These are phyloP conservation scores for Cecidostiba fungosa DNA, from an alignment of 2,888 invertebrate genomes.

Conservation along the genomic window DNA sequence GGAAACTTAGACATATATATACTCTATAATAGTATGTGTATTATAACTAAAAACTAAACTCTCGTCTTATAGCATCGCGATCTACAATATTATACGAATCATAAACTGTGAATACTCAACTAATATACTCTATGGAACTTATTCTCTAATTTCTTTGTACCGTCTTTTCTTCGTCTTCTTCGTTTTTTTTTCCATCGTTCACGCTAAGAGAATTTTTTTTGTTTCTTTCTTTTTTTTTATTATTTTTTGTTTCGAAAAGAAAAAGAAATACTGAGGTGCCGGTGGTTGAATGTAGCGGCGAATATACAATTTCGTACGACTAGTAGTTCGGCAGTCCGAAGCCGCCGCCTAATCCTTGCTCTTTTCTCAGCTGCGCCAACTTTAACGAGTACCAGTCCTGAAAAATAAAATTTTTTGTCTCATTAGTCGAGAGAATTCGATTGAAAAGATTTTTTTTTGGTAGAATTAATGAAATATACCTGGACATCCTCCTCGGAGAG, in stretches of 20 bases:
- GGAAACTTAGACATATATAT: conserved; percentile 6
- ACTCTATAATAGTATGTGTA: not conserved
- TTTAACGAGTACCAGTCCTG: conserved; percentile 79
- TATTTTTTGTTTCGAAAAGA: conserved; percentile 25
- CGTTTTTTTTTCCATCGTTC: not conserved
- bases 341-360: conserved; percentile 77
- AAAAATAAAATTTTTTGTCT: not conserved
- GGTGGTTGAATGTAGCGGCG: conserved; percentile 29
- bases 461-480: conserved; percentile 70
- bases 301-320: not conserved
- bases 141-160: conserved; percentile 58
- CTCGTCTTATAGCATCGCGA: not conserved
- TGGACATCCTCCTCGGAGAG: conserved; percentile 81
- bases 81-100: conserved; percentile 24
- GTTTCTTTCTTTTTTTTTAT: not conserved
- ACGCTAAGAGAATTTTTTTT: conserved; percentile 26
- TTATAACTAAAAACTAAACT: conserved; percentile 13
- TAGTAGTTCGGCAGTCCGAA: conserved; percentile 65
- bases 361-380: conserved; percentile 78
- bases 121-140: conserved; percentile 48
- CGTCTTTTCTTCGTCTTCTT: conserved; percentile 29
- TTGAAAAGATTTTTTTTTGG: not conserved
- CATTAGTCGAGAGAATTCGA: not conserved
- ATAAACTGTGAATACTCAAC: conserved; percentile 32
- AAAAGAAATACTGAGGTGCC: conserved; percentile 59